Evolutionary conservation across 2,113 vertebrate species (phyloP).

Genomic region (Picathartes gymnocephalus): DNA sequence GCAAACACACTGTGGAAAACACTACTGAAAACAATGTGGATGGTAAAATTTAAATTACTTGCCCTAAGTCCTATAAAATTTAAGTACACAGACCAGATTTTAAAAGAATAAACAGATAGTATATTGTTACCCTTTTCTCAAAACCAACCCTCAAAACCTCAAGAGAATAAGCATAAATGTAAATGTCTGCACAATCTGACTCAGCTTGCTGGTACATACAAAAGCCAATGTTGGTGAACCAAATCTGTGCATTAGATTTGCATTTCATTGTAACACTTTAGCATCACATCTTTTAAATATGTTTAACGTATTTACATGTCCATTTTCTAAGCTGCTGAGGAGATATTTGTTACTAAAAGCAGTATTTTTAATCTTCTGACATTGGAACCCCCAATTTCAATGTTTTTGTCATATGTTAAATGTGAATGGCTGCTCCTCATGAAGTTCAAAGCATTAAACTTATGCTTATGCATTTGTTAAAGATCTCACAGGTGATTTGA

Average conservation of each 20-base stretch:
- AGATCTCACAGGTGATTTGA: not conserved
- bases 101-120: not conserved
- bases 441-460: not conserved
- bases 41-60: not conserved
- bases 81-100: not conserved
- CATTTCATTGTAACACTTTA: not conserved
- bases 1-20: not conserved
- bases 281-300: not conserved
- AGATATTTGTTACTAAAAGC: not conserved
- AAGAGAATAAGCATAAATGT: not conserved
- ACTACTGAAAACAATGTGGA: not conserved
- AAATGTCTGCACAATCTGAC: not conserved
- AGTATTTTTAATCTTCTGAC: not conserved
- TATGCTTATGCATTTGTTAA: not conserved
- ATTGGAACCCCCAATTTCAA: not conserved
- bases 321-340: not conserved
- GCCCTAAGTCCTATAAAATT: not conserved
- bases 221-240: not conserved
- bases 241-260: not conserved
- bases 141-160: not conserved
- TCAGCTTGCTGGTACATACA: not conserved
- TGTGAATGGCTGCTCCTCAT: not conserved
- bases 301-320: not conserved
- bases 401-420: not conserved
- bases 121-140: not conserved